A percentile compares a stretch with the other conserved stretches of the same genome.
These are phyloP conservation scores for Plestiodon gilberti DNA, from an alignment of 2,113 vertebrate genomes.

Conservation along the genomic window DNA sequence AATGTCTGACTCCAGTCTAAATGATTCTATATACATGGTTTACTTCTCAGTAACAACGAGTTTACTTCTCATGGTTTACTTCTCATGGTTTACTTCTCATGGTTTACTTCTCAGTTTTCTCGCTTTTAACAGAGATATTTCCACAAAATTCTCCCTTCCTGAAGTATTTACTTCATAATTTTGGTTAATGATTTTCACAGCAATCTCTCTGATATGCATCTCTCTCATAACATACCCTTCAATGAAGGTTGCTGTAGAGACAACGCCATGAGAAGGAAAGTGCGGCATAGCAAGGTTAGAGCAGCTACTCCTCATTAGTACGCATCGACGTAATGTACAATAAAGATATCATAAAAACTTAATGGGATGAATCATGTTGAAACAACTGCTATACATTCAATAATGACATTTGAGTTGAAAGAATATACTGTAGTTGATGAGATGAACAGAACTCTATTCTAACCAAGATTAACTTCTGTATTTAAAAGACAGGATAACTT, in stretches of 20 bases:
- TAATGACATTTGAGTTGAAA: background rate
- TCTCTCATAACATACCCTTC: background rate
- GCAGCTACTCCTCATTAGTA: background rate
- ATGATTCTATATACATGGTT: background rate
- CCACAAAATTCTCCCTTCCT: background rate
- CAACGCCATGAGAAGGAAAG: conserved; percentile 7
- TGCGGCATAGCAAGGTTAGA: background rate
- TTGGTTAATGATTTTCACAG: background rate
- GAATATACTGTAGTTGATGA: background rate
- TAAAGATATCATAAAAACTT: conserved; percentile 1
- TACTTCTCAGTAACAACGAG: background rate
- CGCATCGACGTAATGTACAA: conserved; percentile 11
- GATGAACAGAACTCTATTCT: background rate
- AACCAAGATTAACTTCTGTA: background rate
- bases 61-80: too few relatives aligned
- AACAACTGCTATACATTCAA: background rate
- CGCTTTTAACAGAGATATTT: background rate
- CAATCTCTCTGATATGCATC: background rate
- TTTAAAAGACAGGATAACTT: background rate
- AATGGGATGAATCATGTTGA: background rate
- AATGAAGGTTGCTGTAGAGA: background rate
- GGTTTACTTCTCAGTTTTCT: background rate
- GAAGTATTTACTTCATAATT: conserved; percentile 4
- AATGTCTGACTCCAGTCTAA: background rate
- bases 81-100: too few relatives aligned